phyloP scores from a whole-genome alignment of 2,888 invertebrate genomes.

The Blastobasis adustella region DNA sequence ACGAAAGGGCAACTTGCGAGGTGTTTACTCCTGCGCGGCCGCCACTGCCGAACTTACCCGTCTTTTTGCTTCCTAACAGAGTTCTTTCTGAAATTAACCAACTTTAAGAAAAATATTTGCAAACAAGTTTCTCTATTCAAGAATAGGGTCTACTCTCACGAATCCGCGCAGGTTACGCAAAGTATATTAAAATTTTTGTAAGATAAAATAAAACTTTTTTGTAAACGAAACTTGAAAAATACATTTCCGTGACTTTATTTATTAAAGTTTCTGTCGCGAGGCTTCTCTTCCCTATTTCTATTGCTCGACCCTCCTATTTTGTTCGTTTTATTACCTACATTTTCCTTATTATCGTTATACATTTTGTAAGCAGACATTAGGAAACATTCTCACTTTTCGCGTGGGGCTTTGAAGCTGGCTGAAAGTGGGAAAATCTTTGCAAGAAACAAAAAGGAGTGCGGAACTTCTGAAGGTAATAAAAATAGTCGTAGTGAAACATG shows the following conservation, averaged over 20 bases:
- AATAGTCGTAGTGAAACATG: conserved; percentile 19
- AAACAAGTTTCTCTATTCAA: conserved; percentile 38
- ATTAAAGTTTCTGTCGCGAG: conserved; percentile 25
- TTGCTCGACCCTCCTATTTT: conserved; percentile 21
- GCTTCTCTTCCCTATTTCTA: conserved; percentile 23
- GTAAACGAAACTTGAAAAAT: conserved; percentile 23
- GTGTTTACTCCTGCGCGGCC: conserved; percentile 48
- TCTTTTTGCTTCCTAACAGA: conserved; percentile 28
- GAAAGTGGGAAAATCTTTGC: conserved; percentile 17
- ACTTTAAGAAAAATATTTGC: conserved; percentile 49
- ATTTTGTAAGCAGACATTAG: not conserved
- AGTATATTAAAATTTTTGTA: conserved; percentile 25
- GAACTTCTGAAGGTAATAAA: conserved; percentile 19
- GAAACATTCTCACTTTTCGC: no score
- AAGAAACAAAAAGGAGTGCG: conserved; percentile 3
- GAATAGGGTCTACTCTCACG: conserved; percentile 28
- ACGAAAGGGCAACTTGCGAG: conserved; percentile 54
- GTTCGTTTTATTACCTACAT: conserved; percentile 19
- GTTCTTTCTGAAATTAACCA: conserved; percentile 55
- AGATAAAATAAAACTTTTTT: conserved; percentile 23
- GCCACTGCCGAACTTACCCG: conserved; percentile 44
- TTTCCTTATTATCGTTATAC: conserved; percentile 29
- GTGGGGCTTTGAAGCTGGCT: no score
- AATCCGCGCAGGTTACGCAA: conserved; percentile 33
- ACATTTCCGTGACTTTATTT: conserved; percentile 24